Evolutionary conservation across 2,113 vertebrate species (phyloP), one percentile per base, ranked within the genome.

Genomic region (Calidris pygmaea): DNA sequence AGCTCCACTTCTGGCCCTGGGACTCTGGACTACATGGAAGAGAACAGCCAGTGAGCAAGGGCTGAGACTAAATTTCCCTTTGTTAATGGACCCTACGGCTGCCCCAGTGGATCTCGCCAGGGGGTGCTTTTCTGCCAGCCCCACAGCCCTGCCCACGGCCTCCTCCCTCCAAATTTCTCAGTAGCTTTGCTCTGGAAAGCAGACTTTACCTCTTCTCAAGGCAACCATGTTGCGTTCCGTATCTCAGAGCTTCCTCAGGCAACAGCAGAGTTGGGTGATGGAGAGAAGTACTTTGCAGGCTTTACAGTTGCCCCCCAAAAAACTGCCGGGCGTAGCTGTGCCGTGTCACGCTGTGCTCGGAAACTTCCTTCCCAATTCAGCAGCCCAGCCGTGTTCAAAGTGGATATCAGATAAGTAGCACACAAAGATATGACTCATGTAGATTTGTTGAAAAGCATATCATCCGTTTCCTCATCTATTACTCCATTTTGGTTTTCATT

Each of bases 361-460:
- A 39, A 52, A 24, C 18, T 8, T 65, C 1, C 1, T 37, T 68
- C 58, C 0, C 1, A 1, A 66, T 55, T 41, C 0, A 11, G 63
- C 45, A 66, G 24, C 34, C 35, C 30, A 23, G 32, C 32, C 0
- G 0, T 14, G 37, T 53, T 84, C 52, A 4, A 18, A 35, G 35
- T 39, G 63, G 59, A 4, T 21, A 1, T 23, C 48, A 62, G 45
- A 18, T 47, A 48, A 60, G 39, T 30, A 62, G 37, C 12, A 1
- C 2, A 7, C 48, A 45, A 30, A 79, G 22, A 23, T 55, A 17
- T 24, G 16, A 41, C 48, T 60, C 29, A 3, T 0, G 0, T 19
- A 34, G 14, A 37, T 83, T 7, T 50, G 10, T 39, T 41, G 72
- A 52, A 56, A 52, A 65, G 4, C 6, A 0, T 9, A 7, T 70